Evolutionary conservation across 2,888 invertebrate genomes (phyloP), one percentile per base, ranked within the genome.

Genomic region (Eustalomyia histrio): DNA sequence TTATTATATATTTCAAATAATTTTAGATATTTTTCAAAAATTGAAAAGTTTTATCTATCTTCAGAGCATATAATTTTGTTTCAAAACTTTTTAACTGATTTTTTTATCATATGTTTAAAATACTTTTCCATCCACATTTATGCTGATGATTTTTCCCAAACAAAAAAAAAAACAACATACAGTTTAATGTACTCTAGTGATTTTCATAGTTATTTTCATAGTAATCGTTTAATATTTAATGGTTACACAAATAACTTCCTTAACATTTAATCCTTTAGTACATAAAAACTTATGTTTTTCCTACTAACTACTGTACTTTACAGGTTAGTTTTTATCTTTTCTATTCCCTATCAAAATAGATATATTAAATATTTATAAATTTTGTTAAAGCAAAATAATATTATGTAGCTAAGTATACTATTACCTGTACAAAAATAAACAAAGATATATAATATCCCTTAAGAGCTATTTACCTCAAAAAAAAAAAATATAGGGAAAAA

Each of bases 311-410:
- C 39, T 35, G 29, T 29, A 29, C 21, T 12, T 2, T 18, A 7
- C 24, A n/a, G 50, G 8, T 50, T 63, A 43, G 39, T 18, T 21
- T 21, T 9, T n/a, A 14, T 39, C 9, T 12, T 39, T n/a, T 16
- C 7, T 43, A 24, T 53, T 18, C n/a, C 10, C n/a, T 39, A 55
- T 39, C 39, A 39, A 2, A n/a, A 14, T 35, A 58, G 60, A 64
- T 58, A 58, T 74, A 74, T 74, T 58, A 74, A 74, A 74, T 74
- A 74, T 74, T 74, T 64, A 73, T 64, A 64, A 72, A 35, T 57
- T 47, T 57, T 7, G 7, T 43, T 55, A 21, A 57, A 24, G n/a
- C 43, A n/a, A 47, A 47, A 47, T 47, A 47, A n/a, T 47, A 47
- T 47, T 47, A 43, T 17, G 21, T 53, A 35, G 33, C 35, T 33